Conservation (phyloP, 2,113 vertebrate genomes). For the Sciurus niger region DNA sequence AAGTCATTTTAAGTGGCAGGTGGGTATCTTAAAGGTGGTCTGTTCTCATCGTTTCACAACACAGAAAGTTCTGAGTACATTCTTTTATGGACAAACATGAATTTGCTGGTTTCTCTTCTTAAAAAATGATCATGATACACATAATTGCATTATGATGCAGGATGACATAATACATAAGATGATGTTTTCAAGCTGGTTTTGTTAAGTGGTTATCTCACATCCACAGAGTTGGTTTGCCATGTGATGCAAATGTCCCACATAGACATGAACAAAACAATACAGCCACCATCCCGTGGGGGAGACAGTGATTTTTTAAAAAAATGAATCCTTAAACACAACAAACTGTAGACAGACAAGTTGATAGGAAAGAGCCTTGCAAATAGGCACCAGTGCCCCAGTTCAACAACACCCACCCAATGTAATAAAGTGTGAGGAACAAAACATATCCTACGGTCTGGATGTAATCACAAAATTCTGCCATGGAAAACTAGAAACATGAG, state of each 20-base stretch:
- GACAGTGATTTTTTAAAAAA: slow-evolving; percentile 40
- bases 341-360: slow-evolving; percentile 81
- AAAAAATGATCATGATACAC: slow-evolving; percentile 80
- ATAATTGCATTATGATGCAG: slow-evolving; percentile 76
- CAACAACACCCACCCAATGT: slow-evolving; percentile 67
- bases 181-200: slow-evolving; percentile 84
- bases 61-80: slow-evolving; percentile 79
- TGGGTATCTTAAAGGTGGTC: slow-evolving; percentile 86
- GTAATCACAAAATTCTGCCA: slow-evolving; percentile 66
- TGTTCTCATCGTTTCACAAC: slow-evolving; percentile 82
- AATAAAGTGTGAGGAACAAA: slow-evolving; percentile 61
- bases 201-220: slow-evolving; percentile 73
- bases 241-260: slow-evolving; percentile 63
- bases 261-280: slow-evolving; percentile 78
- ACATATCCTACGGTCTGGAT: slow-evolving; percentile 52
- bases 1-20: slow-evolving; percentile 84
- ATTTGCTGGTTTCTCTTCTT: slow-evolving; percentile 74
- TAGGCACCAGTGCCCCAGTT: slow-evolving; percentile 72
- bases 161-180: slow-evolving; percentile 78
- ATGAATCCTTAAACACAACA: slow-evolving; percentile 75
- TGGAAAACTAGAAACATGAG: slow-evolving; percentile 32
- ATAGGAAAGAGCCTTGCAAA: slow-evolving; percentile 83
- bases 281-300: slow-evolving; percentile 23
- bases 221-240: slow-evolving; percentile 67
- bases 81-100: slow-evolving; percentile 80